Percentiles rank a stretch among this genome's conserved stretches.
Evolutionary conservation across 1,140 invertebrate genomes (phyloP).

Genomic region (Parasteatoda tepidariorum): DNA sequence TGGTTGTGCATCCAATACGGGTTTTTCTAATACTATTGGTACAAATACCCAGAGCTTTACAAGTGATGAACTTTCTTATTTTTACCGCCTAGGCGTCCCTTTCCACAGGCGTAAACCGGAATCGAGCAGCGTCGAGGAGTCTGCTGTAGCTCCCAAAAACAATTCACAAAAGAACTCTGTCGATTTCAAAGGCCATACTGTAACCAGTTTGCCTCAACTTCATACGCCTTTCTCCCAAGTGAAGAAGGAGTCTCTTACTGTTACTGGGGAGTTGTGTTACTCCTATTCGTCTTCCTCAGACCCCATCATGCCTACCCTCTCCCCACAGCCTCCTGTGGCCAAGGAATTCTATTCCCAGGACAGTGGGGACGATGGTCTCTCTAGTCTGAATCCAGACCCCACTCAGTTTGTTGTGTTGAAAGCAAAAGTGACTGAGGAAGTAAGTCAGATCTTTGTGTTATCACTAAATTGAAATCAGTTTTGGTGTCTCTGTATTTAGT

Average conservation of each 20-base stretch:
- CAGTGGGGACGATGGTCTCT: neutral
- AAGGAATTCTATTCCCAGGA: constrained; percentile 10
- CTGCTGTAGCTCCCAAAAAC: neutral
- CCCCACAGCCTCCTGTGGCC: constrained; percentile 53
- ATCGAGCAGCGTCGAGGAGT: neutral
- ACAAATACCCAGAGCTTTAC: neutral
- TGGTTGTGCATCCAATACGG: neutral
- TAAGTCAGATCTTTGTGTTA: neutral
- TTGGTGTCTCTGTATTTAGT: too few relatives aligned
- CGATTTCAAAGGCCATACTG: neutral
- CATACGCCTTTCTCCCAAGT: constrained; percentile 26
- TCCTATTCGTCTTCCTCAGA: constrained; percentile 46
- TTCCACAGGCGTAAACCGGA: constrained; percentile 16
- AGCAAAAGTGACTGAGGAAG: constrained; percentile 50
- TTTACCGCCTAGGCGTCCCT: neutral
- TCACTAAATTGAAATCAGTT: too few relatives aligned
- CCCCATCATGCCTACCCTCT: constrained; percentile 51
- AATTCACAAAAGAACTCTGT: neutral
- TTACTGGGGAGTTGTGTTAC: neutral
- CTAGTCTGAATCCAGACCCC: constrained; percentile 23
- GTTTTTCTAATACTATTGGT: neutral
- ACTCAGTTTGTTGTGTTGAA: constrained; percentile 36
- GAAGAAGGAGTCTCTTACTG: constrained; percentile 8
- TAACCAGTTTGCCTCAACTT: constrained; percentile 35
- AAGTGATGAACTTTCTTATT: neutral